Conservation (phyloP, 2,888 invertebrate genomes). For the Meiosimyza decipiens region DNA sequence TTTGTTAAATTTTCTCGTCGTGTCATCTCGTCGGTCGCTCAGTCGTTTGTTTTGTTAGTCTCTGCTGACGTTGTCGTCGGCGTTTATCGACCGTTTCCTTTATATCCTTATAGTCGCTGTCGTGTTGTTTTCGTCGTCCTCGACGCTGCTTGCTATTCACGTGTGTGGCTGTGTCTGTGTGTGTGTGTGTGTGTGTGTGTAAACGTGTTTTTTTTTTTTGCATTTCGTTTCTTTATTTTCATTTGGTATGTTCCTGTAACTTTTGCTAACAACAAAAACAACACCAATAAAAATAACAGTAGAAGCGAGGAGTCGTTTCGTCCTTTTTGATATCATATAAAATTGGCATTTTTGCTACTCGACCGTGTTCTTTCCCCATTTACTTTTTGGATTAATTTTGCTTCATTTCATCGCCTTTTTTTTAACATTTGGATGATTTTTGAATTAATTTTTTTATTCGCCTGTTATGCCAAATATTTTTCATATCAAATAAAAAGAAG, state of each 20-base stretch:
- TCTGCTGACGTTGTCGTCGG: slow-evolving; percentile 29
- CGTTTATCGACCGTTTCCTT: slow-evolving; percentile 40
- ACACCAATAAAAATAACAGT: slow-evolving; percentile 15
- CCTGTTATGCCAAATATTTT: slow-evolving; percentile 6
- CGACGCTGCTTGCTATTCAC: slow-evolving; percentile 5
- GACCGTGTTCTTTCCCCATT: background rate
- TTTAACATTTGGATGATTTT: slow-evolving; percentile 3
- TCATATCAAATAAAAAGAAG: background rate
- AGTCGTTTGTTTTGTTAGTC: slow-evolving; percentile 16
- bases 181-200: slow-evolving; percentile 12
- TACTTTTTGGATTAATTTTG: slow-evolving; percentile 31
- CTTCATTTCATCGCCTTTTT: slow-evolving; percentile 35
- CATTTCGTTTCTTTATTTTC: slow-evolving; percentile 13
- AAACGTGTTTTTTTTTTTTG: no score
- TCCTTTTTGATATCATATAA: slow-evolving; percentile 9
- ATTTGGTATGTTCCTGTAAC: slow-evolving; percentile 20
- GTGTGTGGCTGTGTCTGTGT: slow-evolving; percentile 15
- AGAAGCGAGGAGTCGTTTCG: slow-evolving; percentile 16
- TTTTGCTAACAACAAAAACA: slow-evolving; percentile 21
- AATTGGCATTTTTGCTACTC: slow-evolving; percentile 4
- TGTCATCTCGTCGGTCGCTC: slow-evolving; percentile 24
- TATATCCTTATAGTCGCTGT: slow-evolving; percentile 22
- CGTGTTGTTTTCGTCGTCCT: slow-evolving; percentile 22
- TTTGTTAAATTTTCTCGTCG: slow-evolving; percentile 27
- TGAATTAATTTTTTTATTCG: slow-evolving; percentile 7